phyloP scores from a whole-genome alignment of 2,888 invertebrate species.

The Aelia acuminata region DNA sequence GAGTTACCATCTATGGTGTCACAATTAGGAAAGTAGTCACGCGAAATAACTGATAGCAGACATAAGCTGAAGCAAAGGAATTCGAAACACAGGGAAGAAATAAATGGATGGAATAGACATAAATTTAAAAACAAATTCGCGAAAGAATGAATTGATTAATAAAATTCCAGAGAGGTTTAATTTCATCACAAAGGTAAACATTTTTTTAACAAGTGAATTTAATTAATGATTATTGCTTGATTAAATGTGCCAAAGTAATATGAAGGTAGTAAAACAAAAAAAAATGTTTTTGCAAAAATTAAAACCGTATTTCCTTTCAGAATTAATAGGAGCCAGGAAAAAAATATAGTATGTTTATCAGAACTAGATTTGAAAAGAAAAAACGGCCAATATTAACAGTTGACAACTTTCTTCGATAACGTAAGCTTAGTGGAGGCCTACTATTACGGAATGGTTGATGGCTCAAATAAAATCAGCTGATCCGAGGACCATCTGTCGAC shows the following conservation, averaged over 20 bases:
- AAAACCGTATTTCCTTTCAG: background rate
- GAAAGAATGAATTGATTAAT: no score
- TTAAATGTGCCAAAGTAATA: no score
- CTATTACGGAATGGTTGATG: conserved; percentile 19
- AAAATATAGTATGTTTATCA: background rate
- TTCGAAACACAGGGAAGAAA: background rate
- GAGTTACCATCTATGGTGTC: background rate
- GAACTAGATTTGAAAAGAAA: background rate
- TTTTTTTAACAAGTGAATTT: no score
- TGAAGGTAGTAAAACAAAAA: no score
- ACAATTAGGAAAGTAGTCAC: background rate
- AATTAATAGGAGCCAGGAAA: background rate
- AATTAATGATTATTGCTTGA: no score
- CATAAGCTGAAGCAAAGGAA: background rate
- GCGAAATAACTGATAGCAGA: background rate
- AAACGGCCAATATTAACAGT: background rate
- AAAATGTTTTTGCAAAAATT: no score
- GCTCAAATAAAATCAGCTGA: background rate
- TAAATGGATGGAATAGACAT: background rate
- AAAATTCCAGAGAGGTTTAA: no score
- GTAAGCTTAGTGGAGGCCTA: background rate
- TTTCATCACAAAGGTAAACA: no score
- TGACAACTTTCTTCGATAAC: background rate
- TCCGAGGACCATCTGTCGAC: conserved; percentile 34
- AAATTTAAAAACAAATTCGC: no score